A percentile compares a stretch with the other conserved stretches of the same genome.
Evolutionary conservation across 2,113 vertebrate species (phyloP).

Genomic region (Nymphicus hollandicus): DNA sequence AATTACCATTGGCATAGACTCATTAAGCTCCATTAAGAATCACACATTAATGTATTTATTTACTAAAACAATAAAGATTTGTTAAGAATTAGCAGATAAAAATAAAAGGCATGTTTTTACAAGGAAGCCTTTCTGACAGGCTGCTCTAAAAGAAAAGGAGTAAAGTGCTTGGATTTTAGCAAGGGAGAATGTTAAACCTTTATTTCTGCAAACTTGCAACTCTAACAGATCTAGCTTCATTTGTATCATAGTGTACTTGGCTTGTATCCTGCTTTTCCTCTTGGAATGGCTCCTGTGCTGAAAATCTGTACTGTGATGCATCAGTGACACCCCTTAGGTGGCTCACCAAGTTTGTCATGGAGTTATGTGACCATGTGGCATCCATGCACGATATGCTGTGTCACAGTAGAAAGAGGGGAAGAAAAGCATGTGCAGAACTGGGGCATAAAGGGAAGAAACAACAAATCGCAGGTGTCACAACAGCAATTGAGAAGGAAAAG

Average conservation of each 20-base stretch:
- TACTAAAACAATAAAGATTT: background rate
- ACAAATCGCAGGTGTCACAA: background rate
- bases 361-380: background rate
- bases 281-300: background rate
- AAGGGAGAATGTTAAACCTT: background rate
- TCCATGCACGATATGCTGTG: background rate
- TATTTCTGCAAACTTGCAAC: background rate
- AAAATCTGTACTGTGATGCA: background rate
- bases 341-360: background rate
- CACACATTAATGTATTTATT: background rate
- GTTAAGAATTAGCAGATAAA: background rate
- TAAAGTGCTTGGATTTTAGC: background rate
- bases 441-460: background rate
- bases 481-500: background rate
- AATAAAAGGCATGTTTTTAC: background rate
- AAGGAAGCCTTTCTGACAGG: background rate
- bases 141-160: background rate
- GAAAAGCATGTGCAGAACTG: background rate
- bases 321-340: background rate
- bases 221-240: background rate
- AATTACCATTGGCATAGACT: background rate
- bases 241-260: background rate
- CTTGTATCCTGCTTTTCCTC: background rate
- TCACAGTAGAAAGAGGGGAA: background rate
- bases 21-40: background rate